These are phyloP conservation scores for Sciaenops ocellatus DNA, from an alignment of 2,797 vertebrate genomes.

Conservation along the genomic window DNA sequence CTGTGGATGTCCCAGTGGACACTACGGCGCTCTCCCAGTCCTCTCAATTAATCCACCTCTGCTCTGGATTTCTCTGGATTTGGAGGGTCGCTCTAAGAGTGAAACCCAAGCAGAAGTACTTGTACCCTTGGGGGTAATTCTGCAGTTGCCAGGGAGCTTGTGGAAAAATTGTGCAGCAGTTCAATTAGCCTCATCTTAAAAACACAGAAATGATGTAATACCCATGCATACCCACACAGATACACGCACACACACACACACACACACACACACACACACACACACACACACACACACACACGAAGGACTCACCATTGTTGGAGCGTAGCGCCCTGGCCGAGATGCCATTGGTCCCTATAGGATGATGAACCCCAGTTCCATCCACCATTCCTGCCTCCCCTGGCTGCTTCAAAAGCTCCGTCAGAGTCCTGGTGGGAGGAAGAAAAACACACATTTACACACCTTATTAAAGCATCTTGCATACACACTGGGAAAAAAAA, in stretches of 20 bases:
- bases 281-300: neutral
- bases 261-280: neutral
- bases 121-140: neutral
- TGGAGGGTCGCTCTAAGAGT: neutral
- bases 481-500: neutral
- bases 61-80: neutral
- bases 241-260: neutral
- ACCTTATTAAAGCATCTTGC: neutral
- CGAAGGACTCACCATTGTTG: slow-evolving; percentile 86
- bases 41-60: neutral
- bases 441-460: slow-evolving; percentile 32
- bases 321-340: slow-evolving; percentile 85
- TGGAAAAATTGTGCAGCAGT: neutral
- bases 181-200: no score
- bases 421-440: slow-evolving; percentile 87
- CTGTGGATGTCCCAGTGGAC: neutral
- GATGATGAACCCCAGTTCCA: slow-evolving; percentile 88
- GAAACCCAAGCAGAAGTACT: neutral
- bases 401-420: slow-evolving; percentile 95
- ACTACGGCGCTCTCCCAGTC: neutral
- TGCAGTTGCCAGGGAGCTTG: neutral
- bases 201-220: no score
- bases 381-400: slow-evolving; percentile 84
- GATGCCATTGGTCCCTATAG: slow-evolving; percentile 88
- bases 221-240: no score